A percentile compares a stretch with the other conserved stretches of the same genome.
phyloP scores from a whole-genome alignment of 1,140 invertebrate species.

The Leucophenga varia region DNA sequence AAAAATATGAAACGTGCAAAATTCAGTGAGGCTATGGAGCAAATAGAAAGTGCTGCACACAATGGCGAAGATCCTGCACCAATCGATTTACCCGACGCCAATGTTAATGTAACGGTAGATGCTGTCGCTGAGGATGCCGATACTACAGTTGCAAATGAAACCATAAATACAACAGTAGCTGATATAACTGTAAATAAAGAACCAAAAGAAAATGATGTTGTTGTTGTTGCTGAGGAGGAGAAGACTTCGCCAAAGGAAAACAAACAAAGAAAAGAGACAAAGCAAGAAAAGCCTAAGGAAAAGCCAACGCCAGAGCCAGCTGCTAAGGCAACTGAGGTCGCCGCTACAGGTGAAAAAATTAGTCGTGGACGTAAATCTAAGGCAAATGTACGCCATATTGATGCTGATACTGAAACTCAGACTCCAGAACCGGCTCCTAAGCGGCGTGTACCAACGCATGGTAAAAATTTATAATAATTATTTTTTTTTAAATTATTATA shows the following conservation, averaged over 20 bases:
- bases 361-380: conserved; percentile 76
- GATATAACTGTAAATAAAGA: conserved; percentile 1
- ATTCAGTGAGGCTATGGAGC: conserved; percentile 52
- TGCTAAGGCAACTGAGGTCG: conserved; percentile 3
- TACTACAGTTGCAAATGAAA: background rate
- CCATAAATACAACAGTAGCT: background rate
- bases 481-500: too few species aligned
- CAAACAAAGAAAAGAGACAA: background rate
- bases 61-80: conserved; percentile 51
- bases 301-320: background rate
- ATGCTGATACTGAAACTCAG: conserved; percentile 28
- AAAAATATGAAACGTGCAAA: conserved; percentile 50
- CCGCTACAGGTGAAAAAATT: conserved; percentile 49
- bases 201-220: too few species aligned
- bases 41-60: conserved; percentile 51
- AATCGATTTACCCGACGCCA: conserved; percentile 40
- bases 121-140: background rate
- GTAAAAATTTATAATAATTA: conserved; percentile 6
- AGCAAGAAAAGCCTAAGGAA: background rate
- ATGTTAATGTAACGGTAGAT: conserved; percentile 2
- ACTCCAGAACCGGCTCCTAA: conserved; percentile 22
- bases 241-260: background rate
- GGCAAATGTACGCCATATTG: conserved; percentile 62
- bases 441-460: conserved; percentile 29
- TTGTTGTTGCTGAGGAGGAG: too few species aligned